phyloP scores from a whole-genome alignment of 2,797 vertebrate species.

The Agapornis canus region DNA sequence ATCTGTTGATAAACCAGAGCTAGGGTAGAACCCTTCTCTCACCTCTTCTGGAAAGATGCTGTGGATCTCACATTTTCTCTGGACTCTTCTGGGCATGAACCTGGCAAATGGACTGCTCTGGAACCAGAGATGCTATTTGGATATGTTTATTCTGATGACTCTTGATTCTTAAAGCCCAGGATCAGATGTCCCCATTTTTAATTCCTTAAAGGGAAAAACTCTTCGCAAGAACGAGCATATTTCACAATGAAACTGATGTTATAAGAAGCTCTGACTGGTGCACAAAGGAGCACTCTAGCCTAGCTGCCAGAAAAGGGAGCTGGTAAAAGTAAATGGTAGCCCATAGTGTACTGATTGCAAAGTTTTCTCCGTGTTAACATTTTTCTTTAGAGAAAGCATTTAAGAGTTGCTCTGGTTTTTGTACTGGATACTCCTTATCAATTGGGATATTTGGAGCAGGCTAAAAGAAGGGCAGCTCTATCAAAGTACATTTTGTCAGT shows the following conservation, averaged over 20 bases:
- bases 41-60: neutral
- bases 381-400: neutral
- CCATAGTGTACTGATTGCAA: neutral
- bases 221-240: neutral
- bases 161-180: neutral
- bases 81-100: neutral
- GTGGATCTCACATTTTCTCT: neutral
- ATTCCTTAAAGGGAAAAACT: neutral
- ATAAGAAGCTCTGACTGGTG: neutral
- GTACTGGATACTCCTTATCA: neutral
- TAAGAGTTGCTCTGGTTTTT: neutral
- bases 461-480: neutral
- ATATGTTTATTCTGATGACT: neutral
- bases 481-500: neutral
- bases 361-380: neutral
- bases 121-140: neutral
- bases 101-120: neutral
- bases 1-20: neutral
- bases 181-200: neutral
- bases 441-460: neutral
- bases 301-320: neutral
- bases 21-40: neutral
- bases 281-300: neutral
- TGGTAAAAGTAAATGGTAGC: neutral
- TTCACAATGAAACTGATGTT: neutral